A percentile compares a stretch with the other conserved stretches of the same genome.
Evolutionary conservation across 2,888 invertebrate genomes (phyloP).

Genomic region (Brenthis daphne): DNA sequence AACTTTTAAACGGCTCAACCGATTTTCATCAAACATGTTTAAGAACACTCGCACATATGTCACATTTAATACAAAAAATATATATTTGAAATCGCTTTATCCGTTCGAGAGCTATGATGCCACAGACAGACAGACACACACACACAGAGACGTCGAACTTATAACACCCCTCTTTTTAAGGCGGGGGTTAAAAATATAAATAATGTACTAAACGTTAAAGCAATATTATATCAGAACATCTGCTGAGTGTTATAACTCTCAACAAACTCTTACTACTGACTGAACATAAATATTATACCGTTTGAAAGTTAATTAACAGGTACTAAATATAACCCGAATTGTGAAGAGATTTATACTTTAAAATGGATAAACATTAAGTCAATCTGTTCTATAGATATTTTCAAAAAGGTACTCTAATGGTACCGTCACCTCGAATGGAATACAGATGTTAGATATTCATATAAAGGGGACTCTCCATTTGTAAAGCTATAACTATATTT

Average conservation of each 20-base stretch:
- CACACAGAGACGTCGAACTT: no score
- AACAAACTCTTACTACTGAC: conserved; percentile 10
- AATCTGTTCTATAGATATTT: conserved; percentile 25
- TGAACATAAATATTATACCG: conserved; percentile 35
- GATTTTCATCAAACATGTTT: no score
- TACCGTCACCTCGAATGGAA: conserved; percentile 30
- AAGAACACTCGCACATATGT: no score
- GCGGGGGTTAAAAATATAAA: no score
- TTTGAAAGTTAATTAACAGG: conserved; percentile 33
- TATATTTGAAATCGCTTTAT: no score
- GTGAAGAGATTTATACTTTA: conserved; percentile 37
- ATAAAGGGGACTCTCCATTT: conserved; percentile 5
- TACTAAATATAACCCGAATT: conserved; percentile 32
- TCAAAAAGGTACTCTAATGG: conserved; percentile 27
- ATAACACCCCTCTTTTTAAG: no score
- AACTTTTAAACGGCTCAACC: no score
- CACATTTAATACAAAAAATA: no score
- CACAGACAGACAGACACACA: no score
- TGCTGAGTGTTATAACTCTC: conserved; percentile 2
- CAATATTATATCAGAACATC: background rate
- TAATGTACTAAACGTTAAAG: no score
- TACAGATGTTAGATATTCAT: conserved; percentile 35
- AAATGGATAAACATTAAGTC: conserved; percentile 29
- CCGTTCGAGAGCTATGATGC: no score
- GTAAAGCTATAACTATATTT: conserved; percentile 4